These are phyloP conservation scores for Epinephelus coioides DNA, from an alignment of 2,797 vertebrate species.

Conservation along the genomic window DNA sequence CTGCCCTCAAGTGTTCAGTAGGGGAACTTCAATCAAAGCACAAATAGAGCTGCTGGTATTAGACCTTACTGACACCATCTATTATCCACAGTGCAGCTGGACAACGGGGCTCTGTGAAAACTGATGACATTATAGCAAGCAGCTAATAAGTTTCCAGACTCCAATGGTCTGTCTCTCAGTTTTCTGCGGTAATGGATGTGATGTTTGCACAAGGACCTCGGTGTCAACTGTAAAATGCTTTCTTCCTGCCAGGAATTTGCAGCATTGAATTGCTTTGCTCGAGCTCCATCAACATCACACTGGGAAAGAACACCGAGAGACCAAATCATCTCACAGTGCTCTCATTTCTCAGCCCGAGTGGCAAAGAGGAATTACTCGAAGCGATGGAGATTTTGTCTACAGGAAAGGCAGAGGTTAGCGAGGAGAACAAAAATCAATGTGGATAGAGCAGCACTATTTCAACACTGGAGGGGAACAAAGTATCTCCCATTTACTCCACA, in stretches of 20 bases:
- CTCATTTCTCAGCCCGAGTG: slow-evolving; percentile 35
- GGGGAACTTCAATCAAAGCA: slow-evolving; percentile 21
- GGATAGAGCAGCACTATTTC: slow-evolving; percentile 4
- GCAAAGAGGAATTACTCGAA: slow-evolving; percentile 22
- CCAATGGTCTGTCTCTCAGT: slow-evolving; percentile 25
- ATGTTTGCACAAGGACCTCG: slow-evolving; percentile 48
- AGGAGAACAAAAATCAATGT: slow-evolving; percentile 24
- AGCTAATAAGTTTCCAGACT: slow-evolving; percentile 51
- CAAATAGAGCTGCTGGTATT: background rate
- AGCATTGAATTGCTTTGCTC: slow-evolving; percentile 40
- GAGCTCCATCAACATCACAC: slow-evolving; percentile 37
- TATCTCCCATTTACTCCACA: background rate
- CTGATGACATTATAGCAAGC: slow-evolving; percentile 39
- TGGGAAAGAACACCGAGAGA: slow-evolving; percentile 13
- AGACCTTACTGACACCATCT: slow-evolving; percentile 25
- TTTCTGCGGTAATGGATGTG: slow-evolving; percentile 39
- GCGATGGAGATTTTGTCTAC: slow-evolving; percentile 31
- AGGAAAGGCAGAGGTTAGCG: slow-evolving; percentile 39
- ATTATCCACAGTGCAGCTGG: slow-evolving; percentile 19
- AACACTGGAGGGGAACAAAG: background rate
- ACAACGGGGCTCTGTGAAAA: slow-evolving; percentile 38
- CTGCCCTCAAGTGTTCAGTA: slow-evolving; percentile 75
- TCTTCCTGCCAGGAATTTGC: slow-evolving; percentile 45
- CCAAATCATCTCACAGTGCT: slow-evolving; percentile 23
- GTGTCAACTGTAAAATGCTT: slow-evolving; percentile 57